Percentiles rank a stretch among this genome's conserved stretches.
These are phyloP conservation scores for Pseudococcus viburni DNA, from an alignment of 2,888 invertebrate species.

Conservation along the genomic window DNA sequence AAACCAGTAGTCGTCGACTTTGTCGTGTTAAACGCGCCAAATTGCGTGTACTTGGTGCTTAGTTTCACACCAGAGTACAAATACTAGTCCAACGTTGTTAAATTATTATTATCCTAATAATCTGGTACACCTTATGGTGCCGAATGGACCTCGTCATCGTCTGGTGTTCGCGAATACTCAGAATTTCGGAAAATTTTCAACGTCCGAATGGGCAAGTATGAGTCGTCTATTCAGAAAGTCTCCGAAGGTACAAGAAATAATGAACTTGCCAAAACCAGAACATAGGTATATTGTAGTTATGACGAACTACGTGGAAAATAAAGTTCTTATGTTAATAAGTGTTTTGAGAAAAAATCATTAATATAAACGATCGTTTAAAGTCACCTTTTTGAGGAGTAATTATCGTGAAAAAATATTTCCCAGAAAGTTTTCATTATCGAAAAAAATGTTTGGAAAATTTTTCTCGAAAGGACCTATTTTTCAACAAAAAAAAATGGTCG, in stretches of 20 bases:
- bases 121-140: neutral
- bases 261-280: neutral
- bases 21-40: neutral
- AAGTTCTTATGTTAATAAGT: neutral
- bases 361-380: neutral
- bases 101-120: conserved; percentile 14
- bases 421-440: neutral
- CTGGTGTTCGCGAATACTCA: neutral
- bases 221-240: neutral
- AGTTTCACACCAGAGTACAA: neutral
- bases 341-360: neutral
- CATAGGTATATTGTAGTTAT: neutral
- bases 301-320: neutral
- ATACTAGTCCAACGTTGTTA: neutral
- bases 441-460: neutral
- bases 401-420: conserved; percentile 11
- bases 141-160: neutral
- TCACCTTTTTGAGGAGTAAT: neutral
- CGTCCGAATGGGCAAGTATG: neutral
- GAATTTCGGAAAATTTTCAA: neutral
- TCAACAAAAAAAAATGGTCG: neutral
- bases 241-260: neutral
- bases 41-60: neutral
- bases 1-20: neutral
- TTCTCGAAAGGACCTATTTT: neutral